Base-by-base conservation (phyloP, 2,797 vertebrate genomes). In the Linurgus olivaceus region DNA sequence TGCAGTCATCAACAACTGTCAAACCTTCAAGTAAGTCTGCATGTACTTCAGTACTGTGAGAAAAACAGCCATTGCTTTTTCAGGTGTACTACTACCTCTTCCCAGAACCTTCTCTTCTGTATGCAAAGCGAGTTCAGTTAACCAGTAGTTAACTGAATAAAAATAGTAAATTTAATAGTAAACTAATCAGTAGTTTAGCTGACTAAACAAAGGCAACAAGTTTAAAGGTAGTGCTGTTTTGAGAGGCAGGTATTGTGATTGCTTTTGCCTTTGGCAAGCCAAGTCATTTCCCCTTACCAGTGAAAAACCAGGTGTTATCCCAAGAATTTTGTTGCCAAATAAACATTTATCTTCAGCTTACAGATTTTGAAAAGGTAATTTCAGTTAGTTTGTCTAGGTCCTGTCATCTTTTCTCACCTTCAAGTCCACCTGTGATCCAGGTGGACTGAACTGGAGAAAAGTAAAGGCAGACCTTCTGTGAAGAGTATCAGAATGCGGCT, bases 1-100 rank as follows among this genome's bases (percentile, higher is more conserved):
- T 24, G 99, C 98, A 80, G 97, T 99, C 95, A 99, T 99, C 96
- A 99, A 99, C 97, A 99, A 99, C 97, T 99, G 99, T 95, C 99
- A 99, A 95, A 99, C 99, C 1, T 99, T 99, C 94, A 99, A 98
- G 99, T 99, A 96, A 97, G 98, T 82, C 24, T 79, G 42, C 13
- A 5, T 76, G 9, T 82, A 74, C 57, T 76, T 78, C 17, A 66
- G 24, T 31, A 28, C 13, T 74, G 14, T 47, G 13, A 65, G 59
- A 75, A 86, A 83, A 91, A 40, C 11, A 51, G 54, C 20, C 77
- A 14, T 28, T 57, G 23, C 6, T 52, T 50, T 21, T 72, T 89
- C 21, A n/a, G 40, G n/a, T 90, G 42, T 74, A 59, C 57, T 59
- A n/a, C 10, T 63, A 0, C 4, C 0, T 42, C 11, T 79, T 75